Conservation (phyloP, 2,888 invertebrate species). For the Apodemia duryi region DNA sequence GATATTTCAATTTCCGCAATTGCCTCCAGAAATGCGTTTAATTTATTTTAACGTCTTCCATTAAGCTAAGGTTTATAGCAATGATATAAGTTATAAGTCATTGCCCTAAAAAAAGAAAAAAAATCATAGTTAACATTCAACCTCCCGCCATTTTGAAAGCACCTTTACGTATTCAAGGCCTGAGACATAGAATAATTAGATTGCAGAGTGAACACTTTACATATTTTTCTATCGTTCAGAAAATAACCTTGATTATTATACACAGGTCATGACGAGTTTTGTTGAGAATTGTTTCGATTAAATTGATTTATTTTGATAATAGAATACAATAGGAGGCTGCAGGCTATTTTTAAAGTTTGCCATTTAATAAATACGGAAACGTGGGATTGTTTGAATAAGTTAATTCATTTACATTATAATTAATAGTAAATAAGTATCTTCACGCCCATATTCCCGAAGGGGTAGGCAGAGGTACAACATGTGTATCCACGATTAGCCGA, state of each 20-base stretch:
- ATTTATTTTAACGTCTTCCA: conserved; percentile 1
- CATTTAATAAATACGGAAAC: background rate
- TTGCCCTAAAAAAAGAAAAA: conserved; percentile 1
- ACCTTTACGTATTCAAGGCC: conserved; percentile 36
- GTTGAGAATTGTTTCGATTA: conserved; percentile 11
- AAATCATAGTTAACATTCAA: conserved; percentile 7
- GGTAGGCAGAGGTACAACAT: too few species aligned
- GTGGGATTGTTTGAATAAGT: background rate
- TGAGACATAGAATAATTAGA: conserved; percentile 27
- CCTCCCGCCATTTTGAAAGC: conserved; percentile 26
- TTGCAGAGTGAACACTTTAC: conserved; percentile 21
- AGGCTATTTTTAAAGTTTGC: background rate
- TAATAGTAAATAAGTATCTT: too few species aligned
- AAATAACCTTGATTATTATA: conserved; percentile 14
- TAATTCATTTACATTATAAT: background rate
- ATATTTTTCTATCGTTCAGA: conserved; percentile 14
- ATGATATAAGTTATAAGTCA: background rate
- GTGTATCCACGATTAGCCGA: too few species aligned
- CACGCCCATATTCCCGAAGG: too few species aligned
- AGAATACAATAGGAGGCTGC: conserved; percentile 12
- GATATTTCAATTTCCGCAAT: too few species aligned
- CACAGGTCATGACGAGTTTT: conserved; percentile 6
- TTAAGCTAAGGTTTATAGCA: background rate
- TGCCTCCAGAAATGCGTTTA: too few species aligned
- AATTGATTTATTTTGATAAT: conserved; percentile 20